Percentiles rank a stretch among this genome's conserved stretches.
Conservation (phyloP, 2,888 invertebrate genomes). For the Ctena decussata region DNA sequence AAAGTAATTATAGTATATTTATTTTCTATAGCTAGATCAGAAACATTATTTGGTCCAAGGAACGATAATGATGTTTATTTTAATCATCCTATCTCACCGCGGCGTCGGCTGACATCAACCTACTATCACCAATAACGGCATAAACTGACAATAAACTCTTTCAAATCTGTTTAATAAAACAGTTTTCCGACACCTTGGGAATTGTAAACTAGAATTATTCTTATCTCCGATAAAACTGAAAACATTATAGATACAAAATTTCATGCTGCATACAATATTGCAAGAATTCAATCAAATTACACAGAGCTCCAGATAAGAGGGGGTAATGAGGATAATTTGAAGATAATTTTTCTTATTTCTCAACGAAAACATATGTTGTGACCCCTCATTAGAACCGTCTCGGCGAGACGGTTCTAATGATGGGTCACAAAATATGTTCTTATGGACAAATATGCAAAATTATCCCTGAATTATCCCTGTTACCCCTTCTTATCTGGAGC, state of each 20-base stretch:
- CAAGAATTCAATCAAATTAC: conserved; percentile 2
- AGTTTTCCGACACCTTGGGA: background rate
- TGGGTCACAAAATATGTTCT: no score
- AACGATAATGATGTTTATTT: background rate
- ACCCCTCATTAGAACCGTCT: no score
- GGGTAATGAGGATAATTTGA: no score
- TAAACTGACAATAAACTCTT: conserved; percentile 9
- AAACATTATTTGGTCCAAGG: background rate
- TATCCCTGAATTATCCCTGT: no score
- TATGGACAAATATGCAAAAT: no score
- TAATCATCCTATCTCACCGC: background rate
- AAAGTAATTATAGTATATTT: background rate
- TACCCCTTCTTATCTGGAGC: background rate
- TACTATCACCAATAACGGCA: conserved; percentile 1
- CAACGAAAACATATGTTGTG: no score
- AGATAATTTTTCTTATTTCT: no score
- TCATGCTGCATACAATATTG: conserved; percentile 2
- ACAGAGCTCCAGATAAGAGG: background rate
- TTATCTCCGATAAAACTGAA: background rate
- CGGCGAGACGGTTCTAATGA: no score
- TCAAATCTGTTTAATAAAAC: conserved; percentile 17
- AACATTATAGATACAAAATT: conserved; percentile 15
- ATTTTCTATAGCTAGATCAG: background rate
- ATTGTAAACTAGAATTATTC: conserved; percentile 14
- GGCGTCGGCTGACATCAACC: background rate